phyloP scores from a whole-genome alignment of 2,888 invertebrate genomes.

The Cordilura impudica region DNA sequence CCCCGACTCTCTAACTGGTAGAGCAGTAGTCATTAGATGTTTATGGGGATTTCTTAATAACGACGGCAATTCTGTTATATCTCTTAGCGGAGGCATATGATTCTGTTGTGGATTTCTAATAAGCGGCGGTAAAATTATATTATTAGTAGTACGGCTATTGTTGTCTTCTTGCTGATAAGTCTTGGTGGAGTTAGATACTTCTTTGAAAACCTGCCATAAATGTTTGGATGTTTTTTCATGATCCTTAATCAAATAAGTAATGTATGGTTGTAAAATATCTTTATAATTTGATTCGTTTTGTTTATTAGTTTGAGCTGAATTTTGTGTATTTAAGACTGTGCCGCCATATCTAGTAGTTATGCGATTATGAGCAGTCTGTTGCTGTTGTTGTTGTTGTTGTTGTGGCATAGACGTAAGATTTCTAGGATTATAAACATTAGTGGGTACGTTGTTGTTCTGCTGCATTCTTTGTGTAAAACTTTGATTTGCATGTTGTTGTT shows the following conservation, averaged over 20 bases:
- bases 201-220: constrained; percentile 43
- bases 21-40: background rate
- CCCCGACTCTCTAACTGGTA: constrained; percentile 18
- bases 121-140: constrained; percentile 23
- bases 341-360: constrained; percentile 5
- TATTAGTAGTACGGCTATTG: background rate
- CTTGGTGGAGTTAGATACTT: constrained; percentile 27
- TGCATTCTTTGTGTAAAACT: background rate
- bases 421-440: constrained; percentile 6
- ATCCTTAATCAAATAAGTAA: constrained; percentile 45
- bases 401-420: background rate
- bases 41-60: constrained; percentile 44
- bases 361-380: too few relatives aligned
- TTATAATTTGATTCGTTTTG: constrained; percentile 33
- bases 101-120: constrained; percentile 44
- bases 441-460: constrained; percentile 5
- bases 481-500: constrained; percentile 16
- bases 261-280: constrained; percentile 44
- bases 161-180: background rate
- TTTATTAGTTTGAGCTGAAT: background rate
- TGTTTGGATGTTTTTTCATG: constrained; percentile 54
- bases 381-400: constrained; percentile 12
- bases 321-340: background rate
- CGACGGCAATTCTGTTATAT: constrained; percentile 25
- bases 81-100: constrained; percentile 33